These are phyloP conservation scores for Vannuccia rotundouncinata DNA, from an alignment of 2,888 invertebrate species.

Conservation along the genomic window DNA sequence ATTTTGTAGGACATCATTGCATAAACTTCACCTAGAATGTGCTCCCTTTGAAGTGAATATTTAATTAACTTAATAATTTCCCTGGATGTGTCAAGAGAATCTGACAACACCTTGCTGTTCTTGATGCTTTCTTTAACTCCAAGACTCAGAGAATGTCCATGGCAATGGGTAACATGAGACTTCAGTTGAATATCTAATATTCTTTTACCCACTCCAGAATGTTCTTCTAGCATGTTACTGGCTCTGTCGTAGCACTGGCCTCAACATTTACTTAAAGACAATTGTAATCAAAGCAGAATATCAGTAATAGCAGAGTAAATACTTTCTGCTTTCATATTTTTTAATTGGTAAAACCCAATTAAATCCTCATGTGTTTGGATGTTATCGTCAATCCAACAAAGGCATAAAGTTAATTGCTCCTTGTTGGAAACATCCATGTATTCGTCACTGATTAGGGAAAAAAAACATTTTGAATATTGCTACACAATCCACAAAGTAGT, in stretches of 20 bases:
- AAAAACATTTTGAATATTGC: not conserved
- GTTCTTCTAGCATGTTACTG: conserved; percentile 30
- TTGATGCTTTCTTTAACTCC: not conserved
- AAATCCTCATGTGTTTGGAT: conserved; percentile 35
- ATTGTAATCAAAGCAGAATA: conserved; percentile 30
- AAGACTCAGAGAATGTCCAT: not conserved
- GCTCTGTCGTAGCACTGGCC: conserved; percentile 39
- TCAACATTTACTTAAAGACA: conserved; percentile 21
- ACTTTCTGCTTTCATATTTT: conserved; percentile 18
- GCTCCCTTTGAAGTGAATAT: not conserved
- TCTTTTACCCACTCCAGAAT: conserved; percentile 33
- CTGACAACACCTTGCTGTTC: not conserved
- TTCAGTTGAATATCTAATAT: conserved; percentile 4
- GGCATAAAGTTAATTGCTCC: conserved; percentile 33
- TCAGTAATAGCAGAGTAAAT: conserved; percentile 21
- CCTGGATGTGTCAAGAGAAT: not conserved
- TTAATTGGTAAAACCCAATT: conserved; percentile 33
- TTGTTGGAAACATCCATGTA: conserved; percentile 35
- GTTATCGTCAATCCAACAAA: conserved; percentile 33
- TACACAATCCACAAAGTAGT: conserved; percentile 22
- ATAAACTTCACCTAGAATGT: not conserved
- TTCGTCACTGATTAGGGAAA: conserved; percentile 30
- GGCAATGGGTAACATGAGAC: conserved; percentile 33
- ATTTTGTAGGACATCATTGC: not conserved
- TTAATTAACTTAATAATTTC: not conserved